These are phyloP conservation scores for Drosophila tani DNA, from an alignment of 1,140 invertebrate species.

Conservation along the genomic window DNA sequence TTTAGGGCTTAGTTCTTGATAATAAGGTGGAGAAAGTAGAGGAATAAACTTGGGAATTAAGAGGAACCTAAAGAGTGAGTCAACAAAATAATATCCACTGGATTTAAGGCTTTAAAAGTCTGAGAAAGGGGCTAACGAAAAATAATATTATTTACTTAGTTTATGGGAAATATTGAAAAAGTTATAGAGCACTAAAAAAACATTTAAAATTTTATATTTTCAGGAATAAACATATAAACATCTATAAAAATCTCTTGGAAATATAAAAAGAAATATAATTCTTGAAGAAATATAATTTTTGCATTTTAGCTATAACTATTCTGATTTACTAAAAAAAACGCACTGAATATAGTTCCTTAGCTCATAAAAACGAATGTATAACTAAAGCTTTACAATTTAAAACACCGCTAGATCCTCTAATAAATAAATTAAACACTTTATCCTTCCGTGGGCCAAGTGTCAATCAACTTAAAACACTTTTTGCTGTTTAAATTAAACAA, in stretches of 20 bases:
- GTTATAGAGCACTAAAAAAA: neutral
- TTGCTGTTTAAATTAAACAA: neutral
- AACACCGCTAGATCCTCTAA: neutral
- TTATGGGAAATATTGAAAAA: neutral
- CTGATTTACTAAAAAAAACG: too few relatives aligned
- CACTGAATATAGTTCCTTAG: too few relatives aligned
- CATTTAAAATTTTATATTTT: neutral
- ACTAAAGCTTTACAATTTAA: neutral
- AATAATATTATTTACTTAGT: neutral
- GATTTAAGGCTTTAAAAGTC: too few relatives aligned
- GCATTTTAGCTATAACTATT: neutral
- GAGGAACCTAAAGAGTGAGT: neutral
- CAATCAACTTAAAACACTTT: slow-evolving; percentile 6
- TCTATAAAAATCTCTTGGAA: neutral
- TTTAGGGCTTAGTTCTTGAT: neutral
- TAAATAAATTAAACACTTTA: too few relatives aligned
- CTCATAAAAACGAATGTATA: too few relatives aligned
- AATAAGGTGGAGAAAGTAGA: neutral
- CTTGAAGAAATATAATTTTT: too few relatives aligned
- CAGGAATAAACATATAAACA: neutral
- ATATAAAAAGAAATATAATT: neutral
- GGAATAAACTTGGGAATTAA: neutral
- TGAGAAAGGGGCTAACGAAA: too few relatives aligned
- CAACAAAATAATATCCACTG: neutral
- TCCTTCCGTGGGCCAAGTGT: neutral